These are phyloP conservation scores for Acrossocheilus wenchowensis DNA, from an alignment of 2,797 vertebrate genomes.

Conservation along the genomic window DNA sequence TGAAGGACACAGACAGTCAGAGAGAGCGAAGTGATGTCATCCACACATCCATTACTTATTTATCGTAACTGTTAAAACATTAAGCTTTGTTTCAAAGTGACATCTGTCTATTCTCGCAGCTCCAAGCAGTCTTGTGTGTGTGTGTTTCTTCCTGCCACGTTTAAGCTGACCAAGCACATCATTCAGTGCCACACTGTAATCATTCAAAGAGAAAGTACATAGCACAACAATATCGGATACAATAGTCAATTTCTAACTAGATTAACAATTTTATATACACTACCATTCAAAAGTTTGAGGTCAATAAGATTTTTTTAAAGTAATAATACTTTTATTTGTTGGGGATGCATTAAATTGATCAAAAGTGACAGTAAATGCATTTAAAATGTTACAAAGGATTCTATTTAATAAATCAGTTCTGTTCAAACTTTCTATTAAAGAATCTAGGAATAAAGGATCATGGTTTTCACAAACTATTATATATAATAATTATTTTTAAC, in stretches of 20 bases:
- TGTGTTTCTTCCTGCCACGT: constrained; percentile 10
- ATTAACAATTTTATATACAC: neutral
- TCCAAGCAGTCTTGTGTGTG: constrained; percentile 23
- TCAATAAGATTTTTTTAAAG: neutral
- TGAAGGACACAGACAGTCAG: constrained; percentile 23
- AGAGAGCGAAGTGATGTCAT: constrained; percentile 42
- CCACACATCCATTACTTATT: constrained; percentile 34
- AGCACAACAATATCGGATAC: neutral
- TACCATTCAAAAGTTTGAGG: neutral
- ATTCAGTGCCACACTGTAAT: neutral
- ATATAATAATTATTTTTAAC: neutral
- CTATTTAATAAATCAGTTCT: neutral
- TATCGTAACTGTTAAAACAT: constrained; percentile 52
- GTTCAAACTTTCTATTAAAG: neutral
- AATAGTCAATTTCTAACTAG: neutral
- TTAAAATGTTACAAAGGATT: neutral
- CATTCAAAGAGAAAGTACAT: neutral
- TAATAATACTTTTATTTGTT: neutral
- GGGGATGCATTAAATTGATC: neutral
- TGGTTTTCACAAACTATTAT: neutral
- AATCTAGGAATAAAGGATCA: neutral
- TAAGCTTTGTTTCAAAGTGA: constrained; percentile 56
- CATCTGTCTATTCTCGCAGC: constrained; percentile 47
- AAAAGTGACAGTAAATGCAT: neutral
- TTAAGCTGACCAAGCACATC: neutral